Evolutionary conservation across 2,113 vertebrate genomes (phyloP), one percentile per base, ranked within the genome.

Genomic region (Nesospiza acunhae): DNA sequence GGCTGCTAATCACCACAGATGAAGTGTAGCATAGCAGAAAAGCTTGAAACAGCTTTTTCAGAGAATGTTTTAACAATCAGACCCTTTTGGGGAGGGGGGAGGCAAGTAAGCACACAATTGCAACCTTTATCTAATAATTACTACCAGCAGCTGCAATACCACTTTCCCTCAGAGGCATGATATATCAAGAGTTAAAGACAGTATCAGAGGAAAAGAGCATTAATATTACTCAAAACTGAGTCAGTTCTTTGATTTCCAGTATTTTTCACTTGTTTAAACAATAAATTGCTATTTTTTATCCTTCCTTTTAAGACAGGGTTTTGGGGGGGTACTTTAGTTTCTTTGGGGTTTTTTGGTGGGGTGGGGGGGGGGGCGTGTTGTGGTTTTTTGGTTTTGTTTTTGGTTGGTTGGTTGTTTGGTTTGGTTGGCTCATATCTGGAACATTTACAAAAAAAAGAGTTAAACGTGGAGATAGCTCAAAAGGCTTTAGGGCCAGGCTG

Each of bases 41-140:
- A 92, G 77, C 79, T 72, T 88, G 89, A 82, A 93, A 96, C 63
- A 97, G 93, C 76, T 85, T 91, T 90, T 96, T 97, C 91, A 86
- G 93, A 97, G 89, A 97, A 96, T 80, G 93, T 82, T 96, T 94
- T 96, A 96, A 97, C 94, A 97, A 95, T 95, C 84, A 92, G 79
- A 67, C 46, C 44, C 75, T 96, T 97, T 90, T 96, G 26, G 42
- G 78, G 85, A 52, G 28, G n/a, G 50, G 42, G 66, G 30, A 68
- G 39, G 19, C 96, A 96, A 96, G 84, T 88, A 96, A 94, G 93
- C 87, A 91, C 83, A 87, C 83, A 95, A 96, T 88, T 93, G 79
- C 89, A 93, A 95, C 90, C 76, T 86, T 95, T 70, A 90, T 90
- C 78, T 83, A 90, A 85, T 89, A 93, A 93, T 94, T 66, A 93